Evolutionary conservation across 2,113 vertebrate genomes (phyloP), one percentile per base, ranked within the genome.

Genomic region (Apodemus speciosus): DNA sequence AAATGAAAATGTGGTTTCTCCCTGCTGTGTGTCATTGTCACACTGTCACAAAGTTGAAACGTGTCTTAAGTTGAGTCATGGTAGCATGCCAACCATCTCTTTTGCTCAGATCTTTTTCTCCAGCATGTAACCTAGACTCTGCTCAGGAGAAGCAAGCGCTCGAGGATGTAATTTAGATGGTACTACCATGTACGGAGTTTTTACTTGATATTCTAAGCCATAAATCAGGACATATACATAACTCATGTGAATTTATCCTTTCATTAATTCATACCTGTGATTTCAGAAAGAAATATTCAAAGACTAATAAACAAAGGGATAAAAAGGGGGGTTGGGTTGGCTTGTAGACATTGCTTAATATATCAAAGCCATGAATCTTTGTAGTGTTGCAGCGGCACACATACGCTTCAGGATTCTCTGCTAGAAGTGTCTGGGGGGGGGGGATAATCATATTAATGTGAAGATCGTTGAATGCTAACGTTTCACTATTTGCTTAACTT

Each of bases 81-180:
- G 27, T 72, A 72, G 62, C 23, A 11, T 62, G 7, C 0, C 16
- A 43, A 60, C 15, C 3, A n/a, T 71, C 1, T 49, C 10, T 77
- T 10, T 46, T 68, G 60, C 43, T 66, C 35, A 56, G 16, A 10
- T 80, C 72, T 88, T 89, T 9, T 89, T 66, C 11, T 93, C 8
- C 30, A 40, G 49, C 5, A 13, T 69, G 1, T 49, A 58, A 90
- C 1, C 9, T 38, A 73, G 20, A 2, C 2, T 88, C 35, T 69
- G 6, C 10, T 64, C 81, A 64, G 64, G 21, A 53, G 46, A 94
- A 76, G 15, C 8, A 87, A 76, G 15, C 2, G 71, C 43, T 68
- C 56, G 71, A 66, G 21, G 71, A 8, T 90, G 58, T 90, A 15
- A 83, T 66, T 96, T 92, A 21, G 9, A 95, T 84, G 30, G 9